Percentiles rank a stretch among this genome's conserved stretches.
These are phyloP conservation scores for Lepeophtheirus salmonis DNA, from an alignment of 1,140 invertebrate species.

Conservation along the genomic window DNA sequence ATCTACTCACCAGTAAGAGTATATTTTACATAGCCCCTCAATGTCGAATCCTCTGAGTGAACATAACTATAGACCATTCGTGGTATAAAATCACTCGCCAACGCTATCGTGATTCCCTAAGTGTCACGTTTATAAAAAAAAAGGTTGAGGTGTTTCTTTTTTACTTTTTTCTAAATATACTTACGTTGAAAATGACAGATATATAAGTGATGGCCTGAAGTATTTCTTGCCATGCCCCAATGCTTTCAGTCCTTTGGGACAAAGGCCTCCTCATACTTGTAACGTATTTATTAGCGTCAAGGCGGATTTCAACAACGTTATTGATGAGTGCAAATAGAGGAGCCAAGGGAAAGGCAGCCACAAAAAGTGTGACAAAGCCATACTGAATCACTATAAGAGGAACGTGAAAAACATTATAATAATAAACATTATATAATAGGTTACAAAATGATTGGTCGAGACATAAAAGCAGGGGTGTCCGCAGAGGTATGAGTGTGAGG, in stretches of 20 bases:
- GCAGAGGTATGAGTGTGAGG: no score
- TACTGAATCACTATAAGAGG: constrained; percentile 65
- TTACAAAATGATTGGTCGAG: no score
- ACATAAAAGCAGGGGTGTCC: no score
- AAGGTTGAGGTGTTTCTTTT: not conserved
- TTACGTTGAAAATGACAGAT: constrained; percentile 74
- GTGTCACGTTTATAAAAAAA: no score
- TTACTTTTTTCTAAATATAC: constrained; percentile 25
- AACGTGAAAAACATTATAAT: no score
- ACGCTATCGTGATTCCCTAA: constrained; percentile 76
- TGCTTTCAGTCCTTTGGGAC: constrained; percentile 67
- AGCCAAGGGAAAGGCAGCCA: constrained; percentile 70
- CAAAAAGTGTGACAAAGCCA: constrained; percentile 72
- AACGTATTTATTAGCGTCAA: constrained; percentile 80
- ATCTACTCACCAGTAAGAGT: constrained; percentile 45
- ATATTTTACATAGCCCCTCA: constrained; percentile 61
- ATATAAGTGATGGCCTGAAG: constrained; percentile 62
- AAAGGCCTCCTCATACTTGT: constrained; percentile 63
- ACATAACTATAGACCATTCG: constrained; percentile 68
- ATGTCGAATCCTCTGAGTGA: constrained; percentile 41
- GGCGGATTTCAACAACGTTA: constrained; percentile 65
- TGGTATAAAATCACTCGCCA: constrained; percentile 77
- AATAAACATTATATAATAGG: no score
- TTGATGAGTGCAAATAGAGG: constrained; percentile 69
- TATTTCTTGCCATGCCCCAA: constrained; percentile 76